Percentiles rank a stretch among this genome's conserved stretches.
These are phyloP conservation scores for Cervus canadensis DNA, from an alignment of 2,113 vertebrate genomes.

Conservation along the genomic window DNA sequence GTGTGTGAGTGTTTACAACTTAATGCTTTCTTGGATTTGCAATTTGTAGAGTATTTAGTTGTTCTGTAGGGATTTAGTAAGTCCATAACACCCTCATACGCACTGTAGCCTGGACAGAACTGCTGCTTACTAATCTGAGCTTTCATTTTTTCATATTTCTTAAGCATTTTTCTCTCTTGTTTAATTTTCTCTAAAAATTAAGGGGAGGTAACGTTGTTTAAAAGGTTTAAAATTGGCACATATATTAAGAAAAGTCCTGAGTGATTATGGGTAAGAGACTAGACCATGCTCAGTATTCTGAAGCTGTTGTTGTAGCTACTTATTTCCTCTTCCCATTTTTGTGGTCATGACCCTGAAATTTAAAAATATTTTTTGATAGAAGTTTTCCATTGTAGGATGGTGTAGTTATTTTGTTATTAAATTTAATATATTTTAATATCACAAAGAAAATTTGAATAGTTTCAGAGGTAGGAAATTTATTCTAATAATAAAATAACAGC, in stretches of 20 bases:
- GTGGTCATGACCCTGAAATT: not conserved
- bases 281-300: not conserved
- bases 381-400: not conserved
- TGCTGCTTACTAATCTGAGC: not conserved
- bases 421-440: not conserved
- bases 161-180: not conserved
- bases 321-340: not conserved
- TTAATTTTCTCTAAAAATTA: not conserved
- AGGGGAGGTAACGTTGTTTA: not conserved
- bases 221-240: not conserved
- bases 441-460: not conserved
- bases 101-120: not conserved
- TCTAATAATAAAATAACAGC: not conserved
- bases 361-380: not conserved
- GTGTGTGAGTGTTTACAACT: not conserved
- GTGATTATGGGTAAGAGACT: not conserved
- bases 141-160: not conserved
- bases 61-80: not conserved
- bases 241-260: not conserved
- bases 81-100: not conserved
- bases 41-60: not conserved
- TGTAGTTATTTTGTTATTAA: not conserved
- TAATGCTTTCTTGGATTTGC: not conserved
- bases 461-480: constrained; percentile 25
- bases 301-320: not conserved